phyloP scores from a whole-genome alignment of 2,113 vertebrate genomes.

The Pogona vitticeps region DNA sequence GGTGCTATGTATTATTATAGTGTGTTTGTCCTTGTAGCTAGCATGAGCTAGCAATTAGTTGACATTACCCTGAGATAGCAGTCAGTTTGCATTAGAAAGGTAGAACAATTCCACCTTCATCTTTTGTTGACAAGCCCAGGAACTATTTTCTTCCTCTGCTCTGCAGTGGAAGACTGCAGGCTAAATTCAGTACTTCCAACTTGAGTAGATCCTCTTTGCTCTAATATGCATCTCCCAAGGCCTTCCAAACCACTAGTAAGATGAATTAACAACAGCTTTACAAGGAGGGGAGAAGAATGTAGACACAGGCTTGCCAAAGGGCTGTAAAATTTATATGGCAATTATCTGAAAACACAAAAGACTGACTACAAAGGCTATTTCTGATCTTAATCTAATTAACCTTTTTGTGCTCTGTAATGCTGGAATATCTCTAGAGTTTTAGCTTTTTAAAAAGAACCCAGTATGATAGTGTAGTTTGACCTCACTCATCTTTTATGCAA shows the following conservation, averaged over 20 bases:
- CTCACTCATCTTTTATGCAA: not conserved
- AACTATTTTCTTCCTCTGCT: too few species aligned
- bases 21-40: too few species aligned
- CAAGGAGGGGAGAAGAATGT: not conserved
- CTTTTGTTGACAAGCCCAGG: too few species aligned
- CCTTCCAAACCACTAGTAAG: not conserved
- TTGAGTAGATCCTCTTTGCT: not conserved
- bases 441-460: too few species aligned
- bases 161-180: too few species aligned
- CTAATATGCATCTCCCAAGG: not conserved
- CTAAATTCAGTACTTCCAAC: too few species aligned
- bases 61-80: too few species aligned
- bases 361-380: not conserved
- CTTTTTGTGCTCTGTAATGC: not conserved
- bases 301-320: not conserved
- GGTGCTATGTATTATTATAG: too few species aligned
- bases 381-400: not conserved
- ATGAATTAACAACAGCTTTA: not conserved
- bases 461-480: not conserved
- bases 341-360: not conserved
- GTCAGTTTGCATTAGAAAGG: too few species aligned
- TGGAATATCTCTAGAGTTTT: not conserved
- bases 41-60: too few species aligned
- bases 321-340: not conserved
- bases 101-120: too few species aligned